These are phyloP conservation scores for Papilio xuthus DNA, from an alignment of 1,140 invertebrate genomes.

Conservation along the genomic window DNA sequence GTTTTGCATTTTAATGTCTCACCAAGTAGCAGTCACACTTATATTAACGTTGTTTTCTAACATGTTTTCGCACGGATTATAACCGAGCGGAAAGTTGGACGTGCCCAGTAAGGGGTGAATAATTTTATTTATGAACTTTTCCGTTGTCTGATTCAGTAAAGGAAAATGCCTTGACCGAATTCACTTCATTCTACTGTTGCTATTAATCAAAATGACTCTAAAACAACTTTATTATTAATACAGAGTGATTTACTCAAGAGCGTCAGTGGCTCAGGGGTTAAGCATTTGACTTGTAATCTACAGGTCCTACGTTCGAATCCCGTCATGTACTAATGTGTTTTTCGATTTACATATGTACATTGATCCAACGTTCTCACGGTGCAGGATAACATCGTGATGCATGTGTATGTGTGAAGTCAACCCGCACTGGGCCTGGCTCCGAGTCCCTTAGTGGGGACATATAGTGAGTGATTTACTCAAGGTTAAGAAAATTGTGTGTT, in stretches of 20 bases:
- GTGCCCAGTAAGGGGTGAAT: conserved; percentile 16
- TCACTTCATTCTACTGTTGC: background rate
- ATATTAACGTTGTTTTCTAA: background rate
- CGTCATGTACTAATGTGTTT: too few species aligned
- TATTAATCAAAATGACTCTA: background rate
- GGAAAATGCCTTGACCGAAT: background rate
- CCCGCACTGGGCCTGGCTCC: too few species aligned
- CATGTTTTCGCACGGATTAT: conserved; percentile 9
- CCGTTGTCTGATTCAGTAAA: conserved; percentile 21
- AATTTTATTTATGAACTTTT: conserved; percentile 18
- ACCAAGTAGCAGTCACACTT: background rate
- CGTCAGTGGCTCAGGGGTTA: too few species aligned
- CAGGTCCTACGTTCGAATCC: too few species aligned
- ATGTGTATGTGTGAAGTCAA: too few species aligned
- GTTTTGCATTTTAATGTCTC: background rate
- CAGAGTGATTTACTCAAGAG: background rate
- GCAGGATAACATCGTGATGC: too few species aligned
- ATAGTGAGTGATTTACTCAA: too few species aligned
- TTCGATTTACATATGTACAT: too few species aligned
- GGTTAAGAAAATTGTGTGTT: too few species aligned
- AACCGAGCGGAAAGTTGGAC: background rate
- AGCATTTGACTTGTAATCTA: too few species aligned
- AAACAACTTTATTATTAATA: background rate
- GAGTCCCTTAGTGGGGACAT: too few species aligned
- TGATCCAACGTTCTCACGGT: too few species aligned